phyloP scores from a whole-genome alignment of 1,140 invertebrate genomes.

The Pomacea maculata region DNA sequence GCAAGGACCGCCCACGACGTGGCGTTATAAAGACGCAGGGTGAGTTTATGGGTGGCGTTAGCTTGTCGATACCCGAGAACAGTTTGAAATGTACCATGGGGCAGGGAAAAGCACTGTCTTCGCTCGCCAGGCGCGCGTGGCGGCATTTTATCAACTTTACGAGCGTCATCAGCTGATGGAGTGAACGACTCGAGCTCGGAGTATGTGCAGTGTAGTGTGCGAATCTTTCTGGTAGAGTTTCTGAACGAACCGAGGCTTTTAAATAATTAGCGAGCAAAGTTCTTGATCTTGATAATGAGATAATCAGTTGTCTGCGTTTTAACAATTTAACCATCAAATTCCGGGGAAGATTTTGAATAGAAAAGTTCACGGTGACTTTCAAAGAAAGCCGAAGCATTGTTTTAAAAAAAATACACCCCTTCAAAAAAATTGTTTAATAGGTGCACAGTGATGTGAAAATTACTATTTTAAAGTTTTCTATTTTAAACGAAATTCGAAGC shows the following conservation, averaged over 20 bases:
- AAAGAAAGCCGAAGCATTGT: background rate
- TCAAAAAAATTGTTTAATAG: background rate
- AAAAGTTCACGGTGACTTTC: too few species aligned
- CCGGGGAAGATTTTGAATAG: too few species aligned
- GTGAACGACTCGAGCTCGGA: too few species aligned
- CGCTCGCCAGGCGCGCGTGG: background rate
- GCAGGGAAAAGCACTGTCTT: background rate
- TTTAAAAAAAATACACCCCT: background rate
- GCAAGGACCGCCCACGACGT: conserved; percentile 8
- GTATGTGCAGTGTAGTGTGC: too few species aligned
- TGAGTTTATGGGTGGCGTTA: background rate
- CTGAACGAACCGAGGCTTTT: too few species aligned
- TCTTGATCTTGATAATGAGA: too few species aligned
- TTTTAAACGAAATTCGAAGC: background rate
- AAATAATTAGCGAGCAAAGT: too few species aligned
- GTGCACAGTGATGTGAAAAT: background rate
- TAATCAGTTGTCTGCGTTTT: too few species aligned
- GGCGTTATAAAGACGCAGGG: conserved; percentile 14
- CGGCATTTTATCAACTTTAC: background rate
- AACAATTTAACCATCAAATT: too few species aligned
- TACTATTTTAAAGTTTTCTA: background rate
- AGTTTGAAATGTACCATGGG: background rate
- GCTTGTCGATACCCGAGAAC: conserved; percentile 1
- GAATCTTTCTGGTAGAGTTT: too few species aligned
- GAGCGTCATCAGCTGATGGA: background rate